phyloP scores from a whole-genome alignment of 2,888 invertebrate genomes.

The Rhagophthalmus giganteus region DNA sequence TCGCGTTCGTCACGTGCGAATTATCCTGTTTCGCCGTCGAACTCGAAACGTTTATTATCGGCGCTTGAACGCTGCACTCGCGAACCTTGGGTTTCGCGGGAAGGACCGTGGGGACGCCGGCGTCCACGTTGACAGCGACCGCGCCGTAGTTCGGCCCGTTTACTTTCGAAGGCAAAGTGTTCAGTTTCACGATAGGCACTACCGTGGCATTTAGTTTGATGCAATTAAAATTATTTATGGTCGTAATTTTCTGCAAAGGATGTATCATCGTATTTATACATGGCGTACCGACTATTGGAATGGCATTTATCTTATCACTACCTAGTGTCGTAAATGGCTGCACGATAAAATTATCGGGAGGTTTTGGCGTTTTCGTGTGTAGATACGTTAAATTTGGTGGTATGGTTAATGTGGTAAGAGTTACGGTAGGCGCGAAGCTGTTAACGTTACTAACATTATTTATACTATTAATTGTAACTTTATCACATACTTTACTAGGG shows the following conservation, averaged over 20 bases:
- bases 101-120: conserved; percentile 52
- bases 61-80: conserved; percentile 26
- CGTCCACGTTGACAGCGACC: conserved; percentile 48
- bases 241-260: conserved; percentile 49
- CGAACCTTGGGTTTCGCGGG: conserved; percentile 45
- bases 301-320: conserved; percentile 47
- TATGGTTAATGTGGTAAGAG: conserved; percentile 50
- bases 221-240: conserved; percentile 52
- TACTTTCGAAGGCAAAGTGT: conserved; percentile 44
- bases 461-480: conserved; percentile 37
- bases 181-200: conserved; percentile 56
- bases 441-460: conserved; percentile 40
- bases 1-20: conserved; percentile 3
- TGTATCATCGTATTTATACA: conserved; percentile 51
- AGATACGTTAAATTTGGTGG: conserved; percentile 53
- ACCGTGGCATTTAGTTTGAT: conserved; percentile 55
- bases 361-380: conserved; percentile 52
- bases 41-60: conserved; percentile 15
- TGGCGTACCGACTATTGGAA: conserved; percentile 50
- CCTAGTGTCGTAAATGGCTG: conserved; percentile 51
- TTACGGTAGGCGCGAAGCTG: conserved; percentile 49
- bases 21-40: conserved; percentile 25
- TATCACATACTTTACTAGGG: conserved; percentile 50
- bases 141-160: conserved; percentile 33
- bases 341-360: conserved; percentile 50